Conservation (phyloP, 2,113 vertebrate genomes). For the Odobenus rosmarus region DNA sequence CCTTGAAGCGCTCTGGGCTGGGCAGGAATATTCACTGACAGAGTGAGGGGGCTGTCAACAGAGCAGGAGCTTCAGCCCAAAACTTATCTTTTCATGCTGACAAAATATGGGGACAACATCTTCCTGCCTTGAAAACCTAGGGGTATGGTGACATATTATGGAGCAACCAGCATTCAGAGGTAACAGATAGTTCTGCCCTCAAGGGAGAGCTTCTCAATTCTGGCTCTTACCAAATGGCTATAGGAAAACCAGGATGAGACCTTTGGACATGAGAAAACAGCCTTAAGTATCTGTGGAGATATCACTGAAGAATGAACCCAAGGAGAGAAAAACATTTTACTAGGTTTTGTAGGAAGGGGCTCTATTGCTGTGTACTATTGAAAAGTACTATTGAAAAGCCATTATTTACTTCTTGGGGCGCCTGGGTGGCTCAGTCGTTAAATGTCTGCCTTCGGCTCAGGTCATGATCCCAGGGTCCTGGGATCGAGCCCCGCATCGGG, state of each 20-base stretch:
- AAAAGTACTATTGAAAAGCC: neutral
- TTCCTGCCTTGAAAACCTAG: neutral
- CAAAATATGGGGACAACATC: neutral
- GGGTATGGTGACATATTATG: neutral
- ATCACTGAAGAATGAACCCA: neutral
- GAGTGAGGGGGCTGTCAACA: neutral
- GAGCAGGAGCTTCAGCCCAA: neutral
- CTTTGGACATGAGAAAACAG: neutral
- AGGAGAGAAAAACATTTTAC: neutral
- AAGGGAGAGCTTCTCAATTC: neutral
- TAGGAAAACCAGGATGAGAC: neutral
- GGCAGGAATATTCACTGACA: neutral
- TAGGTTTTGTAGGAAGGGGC: neutral
- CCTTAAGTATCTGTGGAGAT: neutral
- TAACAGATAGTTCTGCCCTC: neutral
- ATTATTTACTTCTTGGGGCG: neutral
- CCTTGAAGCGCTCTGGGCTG: fast-evolving
- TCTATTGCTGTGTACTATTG: neutral
- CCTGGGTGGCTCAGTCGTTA: no score
- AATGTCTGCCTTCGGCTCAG: no score
- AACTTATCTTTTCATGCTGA: neutral
- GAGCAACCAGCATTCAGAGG: neutral
- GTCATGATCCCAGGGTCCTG: no score
- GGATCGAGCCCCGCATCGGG: no score
- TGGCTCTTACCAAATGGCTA: neutral